Evolutionary conservation across 2,113 vertebrate species (phyloP).

Genomic region (Phaethon lepturus): DNA sequence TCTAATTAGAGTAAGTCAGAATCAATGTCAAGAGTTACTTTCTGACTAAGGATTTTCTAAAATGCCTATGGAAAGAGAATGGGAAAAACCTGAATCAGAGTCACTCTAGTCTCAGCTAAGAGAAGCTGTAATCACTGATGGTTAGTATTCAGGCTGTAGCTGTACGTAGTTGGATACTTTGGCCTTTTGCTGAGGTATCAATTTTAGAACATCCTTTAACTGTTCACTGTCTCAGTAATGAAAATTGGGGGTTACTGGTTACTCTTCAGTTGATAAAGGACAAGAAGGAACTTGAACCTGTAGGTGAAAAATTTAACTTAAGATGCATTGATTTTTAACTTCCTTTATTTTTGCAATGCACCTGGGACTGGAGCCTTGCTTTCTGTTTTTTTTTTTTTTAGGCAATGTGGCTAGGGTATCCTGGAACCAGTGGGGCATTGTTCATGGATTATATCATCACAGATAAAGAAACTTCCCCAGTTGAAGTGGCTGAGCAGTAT

Average conservation of each 20-base stretch:
- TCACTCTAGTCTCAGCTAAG: not conserved
- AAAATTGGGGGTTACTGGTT: not conserved
- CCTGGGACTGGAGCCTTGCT: not conserved
- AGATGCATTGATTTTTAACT: not conserved
- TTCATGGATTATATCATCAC: constrained; percentile 99
- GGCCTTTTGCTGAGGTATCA: not conserved
- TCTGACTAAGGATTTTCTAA: not conserved
- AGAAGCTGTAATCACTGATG: not conserved
- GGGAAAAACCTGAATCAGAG: not conserved
- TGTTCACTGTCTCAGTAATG: not conserved
- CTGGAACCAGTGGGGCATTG: constrained; percentile 94
- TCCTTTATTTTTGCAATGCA: not conserved
- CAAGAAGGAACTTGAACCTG: not conserved
- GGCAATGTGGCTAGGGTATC: constrained; percentile 98
- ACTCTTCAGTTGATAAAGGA: not conserved
- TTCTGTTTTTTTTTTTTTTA: constrained; percentile 65
- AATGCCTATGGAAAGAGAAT: not conserved
- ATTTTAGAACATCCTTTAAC: not conserved
- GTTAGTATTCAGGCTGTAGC: not conserved
- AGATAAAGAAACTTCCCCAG: constrained; percentile 96
- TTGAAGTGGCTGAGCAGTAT: constrained; percentile 94
- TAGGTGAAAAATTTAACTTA: not conserved
- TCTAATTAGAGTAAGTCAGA: not conserved
- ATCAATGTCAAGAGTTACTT: not conserved
- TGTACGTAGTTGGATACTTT: not conserved